Evolutionary conservation across 1,140 invertebrate genomes (phyloP).

Genomic region (Probaryconus sp.): DNA sequence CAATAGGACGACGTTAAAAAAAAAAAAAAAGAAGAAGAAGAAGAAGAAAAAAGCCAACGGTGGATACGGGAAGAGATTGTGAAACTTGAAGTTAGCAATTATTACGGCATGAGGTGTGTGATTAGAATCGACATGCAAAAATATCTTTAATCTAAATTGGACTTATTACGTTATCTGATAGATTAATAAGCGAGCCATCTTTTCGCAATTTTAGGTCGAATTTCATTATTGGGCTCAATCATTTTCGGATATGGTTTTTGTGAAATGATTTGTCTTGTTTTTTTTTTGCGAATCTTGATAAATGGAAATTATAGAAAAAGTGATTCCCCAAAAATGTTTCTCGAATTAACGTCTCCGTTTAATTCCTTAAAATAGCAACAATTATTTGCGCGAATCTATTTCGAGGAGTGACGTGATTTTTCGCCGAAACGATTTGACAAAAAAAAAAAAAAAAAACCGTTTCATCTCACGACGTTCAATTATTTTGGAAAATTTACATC

Average conservation of each 20-base stretch:
- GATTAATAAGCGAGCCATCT: constrained; percentile 40
- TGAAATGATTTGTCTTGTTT: too few species aligned
- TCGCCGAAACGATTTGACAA: constrained; percentile 37
- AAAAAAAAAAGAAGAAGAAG: too few species aligned
- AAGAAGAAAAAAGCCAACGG: too few species aligned
- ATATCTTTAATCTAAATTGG: constrained; percentile 54
- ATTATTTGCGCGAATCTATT: too few species aligned
- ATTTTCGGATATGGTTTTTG: too few species aligned
- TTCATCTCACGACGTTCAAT: constrained; percentile 50
- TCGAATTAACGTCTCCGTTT: too few species aligned
- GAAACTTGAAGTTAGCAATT: constrained; percentile 52
- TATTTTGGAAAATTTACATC: constrained; percentile 54
- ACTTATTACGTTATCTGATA: constrained; percentile 41
- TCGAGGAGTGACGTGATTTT: constrained; percentile 3
- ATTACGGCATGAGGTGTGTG: constrained; percentile 50
- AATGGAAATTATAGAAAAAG: too few species aligned
- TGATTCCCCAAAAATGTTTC: too few species aligned
- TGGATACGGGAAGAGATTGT: constrained; percentile 47
- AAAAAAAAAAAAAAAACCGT: too few species aligned
- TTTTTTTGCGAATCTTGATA: too few species aligned
- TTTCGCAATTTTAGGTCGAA: constrained; percentile 16
- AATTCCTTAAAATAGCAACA: too few species aligned
- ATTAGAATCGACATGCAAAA: constrained; percentile 56
- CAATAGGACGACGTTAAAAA: constrained; percentile 44
- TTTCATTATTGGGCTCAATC: too few species aligned